Evolutionary conservation across 2,888 invertebrate genomes (phyloP), one percentile per base, ranked within the genome.

Genomic region (Chrysomela aeneicollis): DNA sequence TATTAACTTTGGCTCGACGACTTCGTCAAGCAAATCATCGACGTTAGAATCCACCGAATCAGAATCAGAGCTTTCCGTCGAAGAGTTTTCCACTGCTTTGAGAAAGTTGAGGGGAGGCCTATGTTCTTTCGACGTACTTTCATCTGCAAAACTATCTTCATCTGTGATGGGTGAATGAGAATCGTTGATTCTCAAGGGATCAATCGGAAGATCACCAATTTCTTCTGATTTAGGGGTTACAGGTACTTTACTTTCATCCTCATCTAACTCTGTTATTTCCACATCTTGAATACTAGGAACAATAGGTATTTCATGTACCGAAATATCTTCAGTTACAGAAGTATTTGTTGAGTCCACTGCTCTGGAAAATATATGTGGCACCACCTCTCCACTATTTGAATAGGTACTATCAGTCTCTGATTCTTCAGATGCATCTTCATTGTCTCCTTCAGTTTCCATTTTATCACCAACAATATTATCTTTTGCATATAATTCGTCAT

Each of bases 321-420:
- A 30, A 4, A 21, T 57, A 10, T 55, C 55, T 19, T 61, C 62
- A 54, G 51, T 61, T 15, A 22, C 32, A 32, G 69, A 68, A 12
- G 55, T 59, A 17, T 68, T 67, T n/a, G 65, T 67, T 37, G 67
- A 67, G 57, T 71, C 61, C 2, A 71, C 73, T 10, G 71, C 72
- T 60, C 69, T 73, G 12, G 71, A 65, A 63, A 73, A 73, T 57
- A 71, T 61, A 46, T 72, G 72, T 5, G 73, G 65, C 26, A 4
- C 10, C 18, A 37, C 8, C 8, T 53, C 50, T 49, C 26, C 51
- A 15, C 35, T 42, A 5, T 51, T 18, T 3, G 60, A 19, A 18
- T 51, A 32, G 9, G 12, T 19, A 19, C 12, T 35, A 3, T 42
- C 42, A 30, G 32, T 37, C 17, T 30, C 18, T 18, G 35, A 19